Base-by-base conservation (phyloP, 2,888 invertebrate species). In the Sinodicranocentrus sp. region DNA sequence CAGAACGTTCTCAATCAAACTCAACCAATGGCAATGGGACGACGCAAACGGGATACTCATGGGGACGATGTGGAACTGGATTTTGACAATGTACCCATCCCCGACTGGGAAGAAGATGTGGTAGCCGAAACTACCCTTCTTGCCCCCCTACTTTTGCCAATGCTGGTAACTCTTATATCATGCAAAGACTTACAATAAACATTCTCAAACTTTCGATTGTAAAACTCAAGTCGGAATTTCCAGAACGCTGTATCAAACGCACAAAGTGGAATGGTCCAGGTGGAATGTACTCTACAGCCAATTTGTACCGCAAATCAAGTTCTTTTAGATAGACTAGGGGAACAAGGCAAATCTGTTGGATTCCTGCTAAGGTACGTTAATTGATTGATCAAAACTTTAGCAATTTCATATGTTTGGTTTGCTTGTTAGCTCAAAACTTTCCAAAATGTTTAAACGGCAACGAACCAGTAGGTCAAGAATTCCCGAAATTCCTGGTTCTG, bases 231-330 rank as follows among this genome's bases (percentile, higher is more conserved):
- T n/a, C n/a, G 13, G 15, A 39, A 39, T 13, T 39, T 39, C 13
- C n/a, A 88, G 88, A 84, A 84, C 13, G 85, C 85, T 0, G 85
- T 86, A 6, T 79, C 84, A 5, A 84, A 87, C 79, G 87, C 86
- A 0, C 75, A 82, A 78, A 84, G 85, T 52, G 82, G 84, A 3
- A 28, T 79, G 8, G 75, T 88, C 19, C 85, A 85, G 1, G 25
- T 72, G 1, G 65, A 85, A 6, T 88, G 88, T 39, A 84, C 85
- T n/a, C 70, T 85, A 10, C 82, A 82, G 21, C 79, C 84, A 23
- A 82, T 88, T 5, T 88, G 88, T 52, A 10, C 33, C 0, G 85
- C 85, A 0, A 88, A 88, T 79, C 65, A 75, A 19, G 28, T 73
- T 6, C 68, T 88, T 0, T 63, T 82, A 0, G 73, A 79, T 19